Base-by-base conservation (phyloP, 1,140 invertebrate genomes). In the Drosophila kanapiae region DNA sequence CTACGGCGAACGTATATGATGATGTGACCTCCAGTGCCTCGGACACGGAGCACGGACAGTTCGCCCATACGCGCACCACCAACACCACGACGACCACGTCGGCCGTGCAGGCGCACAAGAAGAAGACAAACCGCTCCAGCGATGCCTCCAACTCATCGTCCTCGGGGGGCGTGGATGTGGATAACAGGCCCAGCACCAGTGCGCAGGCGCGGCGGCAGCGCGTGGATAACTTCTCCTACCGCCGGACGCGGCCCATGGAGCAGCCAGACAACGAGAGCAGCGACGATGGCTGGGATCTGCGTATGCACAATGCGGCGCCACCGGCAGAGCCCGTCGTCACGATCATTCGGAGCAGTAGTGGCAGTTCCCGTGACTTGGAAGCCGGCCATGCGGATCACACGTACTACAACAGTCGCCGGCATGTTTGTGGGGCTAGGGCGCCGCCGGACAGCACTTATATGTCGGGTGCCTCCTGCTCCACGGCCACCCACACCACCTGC, bases 71-170 rank as follows among this genome's bases (percentile, higher is more conserved):
- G n/a, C 75, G 91, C 9, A 92, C 91, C 38, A 92, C 91, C 7
- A 92, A 92, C 49, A 92, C 91, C 10, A 91, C 91, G 0, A 92
- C 91, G 29, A 92, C 91, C 2, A 92, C 91, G 6, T 92, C 91
- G 13, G 91, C 87, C 0, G 42, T 72, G 5, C 78, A 79, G 51
- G 78, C 69, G 11, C 81, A 91, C 35, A 92, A 92, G 38, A 90
- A 91, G 23, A 79, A 81, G 18, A 72, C 61, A 11, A 86, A 75
- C 49, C 80, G 70, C 23, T 61, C 65, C 23, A 69, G 48, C 6
- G 62, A 69, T 42, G 48, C 58, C 11, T 67, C 81, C 13, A 64
- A 78, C 0, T 72, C 85, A 3, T 65, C 85, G 0, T 63, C 85
- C 0, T 67, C 78, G 3, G 42, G 69, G 1, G 78, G 62, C 7